Base-by-base conservation (phyloP, 2,113 vertebrate species). In the Lates calcarifer region DNA sequence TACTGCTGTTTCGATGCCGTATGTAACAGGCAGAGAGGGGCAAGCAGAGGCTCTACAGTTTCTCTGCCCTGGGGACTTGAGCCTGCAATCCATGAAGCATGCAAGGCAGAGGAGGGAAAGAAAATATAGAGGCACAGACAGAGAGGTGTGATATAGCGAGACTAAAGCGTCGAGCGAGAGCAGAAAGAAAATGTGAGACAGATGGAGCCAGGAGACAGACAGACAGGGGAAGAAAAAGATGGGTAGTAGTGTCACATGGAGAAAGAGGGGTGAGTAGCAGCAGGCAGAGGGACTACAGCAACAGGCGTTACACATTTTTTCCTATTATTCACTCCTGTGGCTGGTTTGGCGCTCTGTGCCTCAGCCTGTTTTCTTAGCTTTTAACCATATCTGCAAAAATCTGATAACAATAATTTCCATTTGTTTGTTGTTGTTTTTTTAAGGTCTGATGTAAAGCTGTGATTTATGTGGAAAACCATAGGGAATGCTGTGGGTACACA, bases 291-390 rank as follows among this genome's bases (percentile, higher is more conserved):
- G 76, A 80, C 77, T 61, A 89, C 82, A 90, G 90, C 91, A 92
- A 90, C 92, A 93, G 90, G 93, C 91, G 67, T 85, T 90, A 84
- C 83, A 79, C 87, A 70, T 89, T 88, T 92, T 93, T 89, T 85
- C 83, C 87, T 88, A 85, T 89, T 88, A 86, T 88, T 86, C 83
- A 37, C 69, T 74, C 66, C 65, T 79, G 77, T 83, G 79, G 56
- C 72, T 74, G 53, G 85, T 92, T 80, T 62, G 60, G 35, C 24
- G 7, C 55, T 79, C 35, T 64, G 8, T 64, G 56, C 65, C 57
- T 22, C 12, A 73, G 17, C 12, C 11, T 51, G 43, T 75, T 81
- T 75, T 62, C 24, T 57, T 35, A 78, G 43, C 60, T 69, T 79
- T 81, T 7, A 55, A 79, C 26, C 69, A 12, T 41, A 73, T 53